phyloP scores from a whole-genome alignment of 2,888 invertebrate species.

The Platypus cylindrus region DNA sequence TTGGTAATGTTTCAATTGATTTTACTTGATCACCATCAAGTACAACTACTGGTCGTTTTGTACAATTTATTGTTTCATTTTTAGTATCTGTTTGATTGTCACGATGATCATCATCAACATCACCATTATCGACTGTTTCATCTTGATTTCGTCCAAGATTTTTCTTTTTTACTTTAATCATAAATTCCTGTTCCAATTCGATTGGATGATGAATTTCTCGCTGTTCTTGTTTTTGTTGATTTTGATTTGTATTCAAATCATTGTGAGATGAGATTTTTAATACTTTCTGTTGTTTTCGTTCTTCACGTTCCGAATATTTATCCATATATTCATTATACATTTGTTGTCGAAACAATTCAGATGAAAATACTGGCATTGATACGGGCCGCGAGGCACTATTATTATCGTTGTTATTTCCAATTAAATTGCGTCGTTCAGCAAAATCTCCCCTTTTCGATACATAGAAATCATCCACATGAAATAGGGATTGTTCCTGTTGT shows the following conservation, averaged over 20 bases:
- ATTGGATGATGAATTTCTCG: slow-evolving; percentile 35
- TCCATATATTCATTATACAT: slow-evolving; percentile 77
- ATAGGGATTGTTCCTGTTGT: no score
- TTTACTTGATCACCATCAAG: slow-evolving; percentile 53
- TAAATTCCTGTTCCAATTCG: slow-evolving; percentile 62
- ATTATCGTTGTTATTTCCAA: no score
- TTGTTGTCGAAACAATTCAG: slow-evolving; percentile 60
- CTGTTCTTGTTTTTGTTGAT: slow-evolving; percentile 13
- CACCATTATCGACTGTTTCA: slow-evolving; percentile 9
- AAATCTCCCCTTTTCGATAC: slow-evolving; percentile 39
- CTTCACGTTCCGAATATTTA: slow-evolving; percentile 65
- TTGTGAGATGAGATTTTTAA: slow-evolving; percentile 57
- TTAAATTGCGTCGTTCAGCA: slow-evolving; percentile 23
- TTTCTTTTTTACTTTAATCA: slow-evolving; percentile 58
- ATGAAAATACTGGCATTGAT: slow-evolving; percentile 39
- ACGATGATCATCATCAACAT: slow-evolving; percentile 24
- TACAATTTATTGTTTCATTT: neutral
- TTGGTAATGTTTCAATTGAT: slow-evolving; percentile 55
- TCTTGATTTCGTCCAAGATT: slow-evolving; percentile 41
- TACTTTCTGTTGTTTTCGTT: slow-evolving; percentile 65
- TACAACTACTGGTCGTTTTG: slow-evolving; percentile 36
- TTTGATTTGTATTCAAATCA: slow-evolving; percentile 12
- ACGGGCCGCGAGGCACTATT: slow-evolving; percentile 17
- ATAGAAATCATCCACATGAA: slow-evolving; percentile 36
- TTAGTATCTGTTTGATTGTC: slow-evolving; percentile 5